Conservation (phyloP, 2,113 vertebrate genomes). For the Syngnathoides biaculeatus region DNA sequence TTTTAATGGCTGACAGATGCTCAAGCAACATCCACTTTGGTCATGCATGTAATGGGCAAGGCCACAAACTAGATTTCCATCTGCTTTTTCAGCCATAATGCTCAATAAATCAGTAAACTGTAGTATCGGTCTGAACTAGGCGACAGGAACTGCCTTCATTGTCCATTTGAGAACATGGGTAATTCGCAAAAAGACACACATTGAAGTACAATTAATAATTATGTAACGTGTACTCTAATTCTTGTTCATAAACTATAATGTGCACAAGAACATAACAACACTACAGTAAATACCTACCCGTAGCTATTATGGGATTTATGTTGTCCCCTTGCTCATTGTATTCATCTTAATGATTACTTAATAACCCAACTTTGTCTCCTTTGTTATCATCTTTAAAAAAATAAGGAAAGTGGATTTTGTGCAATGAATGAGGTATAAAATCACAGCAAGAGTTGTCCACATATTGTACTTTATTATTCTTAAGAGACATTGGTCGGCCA, state of each 20-base stretch:
- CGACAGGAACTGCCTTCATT: not conserved
- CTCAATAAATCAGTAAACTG: not conserved
- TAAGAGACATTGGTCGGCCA: slow-evolving; percentile 6
- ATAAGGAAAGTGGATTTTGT: not conserved
- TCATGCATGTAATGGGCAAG: not conserved
- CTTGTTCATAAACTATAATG: not conserved
- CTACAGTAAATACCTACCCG: not conserved
- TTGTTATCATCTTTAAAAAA: not conserved
- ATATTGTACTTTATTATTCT: slow-evolving; percentile 6
- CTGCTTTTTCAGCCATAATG: not conserved
- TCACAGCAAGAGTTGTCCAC: not conserved
- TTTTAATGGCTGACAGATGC: slow-evolving; percentile 1
- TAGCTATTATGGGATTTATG: too few relatives aligned
- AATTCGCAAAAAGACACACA: not conserved
- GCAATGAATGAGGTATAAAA: not conserved
- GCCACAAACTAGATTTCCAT: not conserved
- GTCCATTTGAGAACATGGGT: not conserved
- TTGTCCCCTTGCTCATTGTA: too few relatives aligned
- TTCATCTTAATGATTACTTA: too few relatives aligned
- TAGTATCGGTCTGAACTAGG: not conserved
- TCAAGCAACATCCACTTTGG: not conserved
- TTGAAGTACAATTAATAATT: not conserved
- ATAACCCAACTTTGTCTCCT: not conserved
- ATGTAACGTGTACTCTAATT: too few relatives aligned
- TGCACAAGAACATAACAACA: not conserved